Conservation (phyloP, 1,140 invertebrate species). For the Drosophila repletoides region DNA sequence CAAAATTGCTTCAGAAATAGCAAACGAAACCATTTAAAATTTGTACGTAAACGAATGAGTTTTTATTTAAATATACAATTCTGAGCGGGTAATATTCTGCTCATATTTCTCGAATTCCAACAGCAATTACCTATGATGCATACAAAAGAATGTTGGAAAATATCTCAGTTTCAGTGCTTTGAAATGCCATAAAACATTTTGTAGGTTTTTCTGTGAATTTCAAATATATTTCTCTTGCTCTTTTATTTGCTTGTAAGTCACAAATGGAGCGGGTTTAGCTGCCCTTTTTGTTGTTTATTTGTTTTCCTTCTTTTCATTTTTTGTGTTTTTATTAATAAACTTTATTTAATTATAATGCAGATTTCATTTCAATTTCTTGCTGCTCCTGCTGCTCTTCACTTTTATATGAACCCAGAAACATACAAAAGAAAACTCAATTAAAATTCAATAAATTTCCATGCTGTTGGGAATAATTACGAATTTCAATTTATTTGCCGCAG, state of each 20-base stretch:
- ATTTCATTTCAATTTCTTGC: constrained; percentile 71
- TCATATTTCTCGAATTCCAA: constrained; percentile 1
- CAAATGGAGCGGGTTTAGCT: neutral
- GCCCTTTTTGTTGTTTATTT: neutral
- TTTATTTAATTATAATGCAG: constrained; percentile 71
- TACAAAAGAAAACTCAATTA: constrained; percentile 78
- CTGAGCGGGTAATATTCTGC: no score
- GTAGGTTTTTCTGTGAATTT: no score
- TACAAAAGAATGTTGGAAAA: no score
- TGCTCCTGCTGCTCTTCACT: constrained; percentile 28
- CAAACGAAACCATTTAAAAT: constrained; percentile 69
- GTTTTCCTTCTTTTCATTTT: neutral
- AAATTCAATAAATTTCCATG: constrained; percentile 78
- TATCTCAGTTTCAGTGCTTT: no score
- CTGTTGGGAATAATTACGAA: constrained; percentile 80
- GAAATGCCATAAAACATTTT: no score
- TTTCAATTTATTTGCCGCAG: constrained; percentile 80
- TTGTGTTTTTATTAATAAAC: constrained; percentile 14
- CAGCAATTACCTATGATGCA: no score
- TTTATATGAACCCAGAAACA: constrained; percentile 50
- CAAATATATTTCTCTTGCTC: neutral
- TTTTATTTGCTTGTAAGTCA: neutral
- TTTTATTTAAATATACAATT: neutral
- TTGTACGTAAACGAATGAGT: constrained; percentile 25
- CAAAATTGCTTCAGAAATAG: constrained; percentile 30